Evolutionary conservation across 2,888 invertebrate genomes (phyloP), one percentile per base, ranked within the genome.

Genomic region (Torymus aiolomorphi): DNA sequence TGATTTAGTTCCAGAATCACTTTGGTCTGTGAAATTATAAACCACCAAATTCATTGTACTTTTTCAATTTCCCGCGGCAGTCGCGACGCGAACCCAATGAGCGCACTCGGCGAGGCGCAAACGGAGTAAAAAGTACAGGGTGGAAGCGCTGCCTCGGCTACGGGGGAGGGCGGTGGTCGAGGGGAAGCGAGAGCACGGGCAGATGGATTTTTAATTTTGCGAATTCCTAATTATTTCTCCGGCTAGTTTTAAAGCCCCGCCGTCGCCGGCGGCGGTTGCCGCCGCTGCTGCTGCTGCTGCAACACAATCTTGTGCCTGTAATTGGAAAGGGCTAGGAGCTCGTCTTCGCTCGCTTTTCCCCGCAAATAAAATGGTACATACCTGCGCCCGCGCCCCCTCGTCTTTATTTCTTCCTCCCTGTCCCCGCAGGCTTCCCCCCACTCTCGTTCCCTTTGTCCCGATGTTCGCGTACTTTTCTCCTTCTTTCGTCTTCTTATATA

Each of bases 151-250:
- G 4, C 31, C 31, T 31, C 31, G 31, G 5, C 42, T 42, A 42
- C 8, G 42, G 0, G 42, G 59, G 62, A 31, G 24, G 14, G 51
- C 2, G 59, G 57, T n/a, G n/a, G 52, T 49, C 42, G n/a, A 12
- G 20, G n/a, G 56, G 56, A 67, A 52, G 31, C 5, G 42, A 8
- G n/a, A 52, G 62, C 54, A 80, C 74, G 78, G 31, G 77, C 81
- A 83, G 82, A 85, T 84, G 85, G 84, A 84, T 85, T 86, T 87
- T 87, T 86, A 86, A 86, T 87, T 87, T 86, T 83, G 83, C 81
- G 84, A 84, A 84, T 87, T 86, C 82, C 85, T 86, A 87, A 87
- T 86, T 87, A 87, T 84, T 86, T 80, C 82, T 83, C 59, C 70
- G 73, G 84, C 82, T 83, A 86, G 84, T 86, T 86, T 86, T 84